These are phyloP conservation scores for Tenthredo livida DNA, from an alignment of 2,888 invertebrate species.

Conservation along the genomic window DNA sequence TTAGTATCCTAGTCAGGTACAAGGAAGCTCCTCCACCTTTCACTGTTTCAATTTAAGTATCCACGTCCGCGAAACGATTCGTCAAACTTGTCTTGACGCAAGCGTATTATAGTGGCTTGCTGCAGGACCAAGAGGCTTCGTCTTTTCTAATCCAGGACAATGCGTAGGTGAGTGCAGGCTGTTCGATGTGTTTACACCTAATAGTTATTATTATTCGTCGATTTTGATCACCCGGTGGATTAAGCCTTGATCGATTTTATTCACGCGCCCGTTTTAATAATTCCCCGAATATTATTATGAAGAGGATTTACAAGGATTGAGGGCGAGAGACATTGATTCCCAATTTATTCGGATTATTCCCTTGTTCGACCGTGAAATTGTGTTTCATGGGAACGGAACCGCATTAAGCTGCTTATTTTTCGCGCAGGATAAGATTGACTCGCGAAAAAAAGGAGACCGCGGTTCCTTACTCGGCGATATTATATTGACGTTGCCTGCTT, in stretches of 20 bases:
- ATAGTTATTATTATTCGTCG: not conserved
- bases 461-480: slow-evolving; percentile 19
- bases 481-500: not conserved
- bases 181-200: not conserved
- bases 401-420: not conserved
- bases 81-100: slow-evolving; percentile 34
- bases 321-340: not conserved
- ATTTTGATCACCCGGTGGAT: not conserved
- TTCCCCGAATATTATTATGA: not conserved
- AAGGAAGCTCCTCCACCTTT: not conserved
- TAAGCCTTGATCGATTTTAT: not conserved
- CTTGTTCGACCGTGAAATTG: slow-evolving; percentile 39
- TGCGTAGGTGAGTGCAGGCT: not conserved
- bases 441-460: not conserved
- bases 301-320: not conserved
- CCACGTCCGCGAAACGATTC: slow-evolving; percentile 23
- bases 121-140: not conserved
- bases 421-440: not conserved
- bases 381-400: not conserved
- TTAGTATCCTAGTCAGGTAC: not conserved
- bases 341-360: slow-evolving; percentile 3
- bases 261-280: not conserved
- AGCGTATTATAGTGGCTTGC: not conserved
- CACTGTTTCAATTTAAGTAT: slow-evolving; percentile 20
- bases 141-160: not conserved